Base-by-base conservation (phyloP, 1,140 invertebrate species). In the Leptoteleia sp. region DNA sequence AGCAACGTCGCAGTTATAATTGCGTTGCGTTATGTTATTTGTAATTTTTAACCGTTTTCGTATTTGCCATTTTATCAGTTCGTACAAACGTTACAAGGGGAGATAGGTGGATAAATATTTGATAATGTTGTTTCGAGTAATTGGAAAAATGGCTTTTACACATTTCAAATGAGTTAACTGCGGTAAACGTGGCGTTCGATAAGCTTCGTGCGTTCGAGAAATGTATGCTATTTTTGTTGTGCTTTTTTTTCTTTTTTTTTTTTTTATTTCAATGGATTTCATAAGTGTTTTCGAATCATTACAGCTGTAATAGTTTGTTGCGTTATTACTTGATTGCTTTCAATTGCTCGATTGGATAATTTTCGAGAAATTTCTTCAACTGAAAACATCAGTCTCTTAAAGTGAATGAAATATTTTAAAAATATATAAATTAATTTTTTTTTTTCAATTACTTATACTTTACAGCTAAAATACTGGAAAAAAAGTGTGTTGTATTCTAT, bases 91-190 rank as follows among this genome's bases (percentile, higher is more conserved):
- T 22, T 22, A 15, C 25, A 16, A 12, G 8, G 5, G 7, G 7
- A 27, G n/a, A 45, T 45, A 17, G n/a, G 22, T 15, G 17, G 38
- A 59, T 59, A 27, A 59, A 59, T 59, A 35, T 59, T 59, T 45
- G 55, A 59, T 59, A 59, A 59, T n/a, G n/a, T n/a, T 45, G 29
- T 45, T 45, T 45, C 15, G n/a, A n/a, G n/a, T 47, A 61, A 61
- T 61, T 61, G 57, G 42, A 47, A 61, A 33, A 47, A 27, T 17
- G 42, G 0, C 37, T 47, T 61, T 47, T 35, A 16, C 12, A 6
- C 12, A 5, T 31, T 43, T 38, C 12, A 2, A 12, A 50, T 11
- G 27, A 48, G 27, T 48, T 31, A 31, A 31, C 11, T 7, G 27
- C 13, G 7, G 13, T 16, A 31, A 48, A 48, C 27, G 15, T 29